A percentile compares a stretch with the other conserved stretches of the same genome.
Conservation (phyloP, 2,113 vertebrate species). For the Syrrhaptes paradoxus region DNA sequence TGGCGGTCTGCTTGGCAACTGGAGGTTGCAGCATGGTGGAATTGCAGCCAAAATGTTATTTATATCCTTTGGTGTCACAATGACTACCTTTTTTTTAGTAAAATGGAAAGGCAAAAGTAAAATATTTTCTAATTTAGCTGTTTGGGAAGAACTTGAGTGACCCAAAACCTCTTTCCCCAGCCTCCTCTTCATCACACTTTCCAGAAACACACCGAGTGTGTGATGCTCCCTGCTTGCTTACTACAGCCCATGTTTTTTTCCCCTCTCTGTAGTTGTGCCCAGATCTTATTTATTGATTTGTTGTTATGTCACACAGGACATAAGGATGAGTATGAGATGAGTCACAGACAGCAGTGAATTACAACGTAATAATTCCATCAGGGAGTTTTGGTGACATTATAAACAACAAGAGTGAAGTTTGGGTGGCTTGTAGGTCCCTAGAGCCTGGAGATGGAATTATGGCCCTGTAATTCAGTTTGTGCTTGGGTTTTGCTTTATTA, state of each 20-base stretch:
- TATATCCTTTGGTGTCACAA: not conserved
- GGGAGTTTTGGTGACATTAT: constrained; percentile 6
- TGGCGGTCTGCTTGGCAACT: not conserved
- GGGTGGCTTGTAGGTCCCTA: constrained; percentile 33
- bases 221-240: not conserved
- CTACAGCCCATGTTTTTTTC: not conserved
- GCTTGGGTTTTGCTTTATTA: constrained; percentile 50
- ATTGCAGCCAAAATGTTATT: not conserved
- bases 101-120: not conserved
- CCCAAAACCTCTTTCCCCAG: not conserved
- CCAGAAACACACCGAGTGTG: not conserved
- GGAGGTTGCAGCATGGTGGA: not conserved
- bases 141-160: not conserved
- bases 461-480: constrained; percentile 44
- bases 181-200: not conserved
- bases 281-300: constrained; percentile 32
- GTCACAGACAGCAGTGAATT: constrained; percentile 42
- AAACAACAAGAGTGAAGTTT: constrained; percentile 34
- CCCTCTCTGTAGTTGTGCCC: not conserved
- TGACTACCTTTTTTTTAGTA: not conserved
- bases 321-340: constrained; percentile 49
- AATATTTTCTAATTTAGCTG: not conserved
- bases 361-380: constrained; percentile 37
- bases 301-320: not conserved
- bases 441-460: constrained; percentile 41